Evolutionary conservation across 2,113 vertebrate genomes (phyloP).

Genomic region (Budorcas taxicolor): DNA sequence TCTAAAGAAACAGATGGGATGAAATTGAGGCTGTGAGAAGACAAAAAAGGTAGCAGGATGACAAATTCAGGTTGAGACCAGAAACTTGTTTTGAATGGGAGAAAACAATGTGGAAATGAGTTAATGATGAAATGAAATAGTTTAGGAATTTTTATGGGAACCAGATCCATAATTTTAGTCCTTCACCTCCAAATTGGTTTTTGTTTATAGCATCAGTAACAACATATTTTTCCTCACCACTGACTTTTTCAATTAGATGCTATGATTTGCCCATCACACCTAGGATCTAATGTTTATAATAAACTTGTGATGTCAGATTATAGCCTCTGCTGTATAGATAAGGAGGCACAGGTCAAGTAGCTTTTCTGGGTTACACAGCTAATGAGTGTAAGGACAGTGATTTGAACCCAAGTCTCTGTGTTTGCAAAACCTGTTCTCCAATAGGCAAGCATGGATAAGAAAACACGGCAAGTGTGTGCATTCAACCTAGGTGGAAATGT

Average conservation of each 20-base stretch:
- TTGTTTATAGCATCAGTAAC: background rate
- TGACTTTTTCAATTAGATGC: background rate
- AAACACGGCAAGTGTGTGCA: background rate
- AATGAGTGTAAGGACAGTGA: background rate
- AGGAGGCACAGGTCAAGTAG: background rate
- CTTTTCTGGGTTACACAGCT: background rate
- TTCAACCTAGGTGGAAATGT: conserved; percentile 7
- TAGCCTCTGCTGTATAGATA: background rate
- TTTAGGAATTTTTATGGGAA: background rate
- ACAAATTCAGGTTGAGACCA: background rate
- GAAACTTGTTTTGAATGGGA: background rate
- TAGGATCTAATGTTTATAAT: background rate
- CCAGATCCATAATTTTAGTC: background rate
- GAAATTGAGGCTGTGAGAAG: background rate
- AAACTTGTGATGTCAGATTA: background rate
- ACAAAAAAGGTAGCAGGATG: background rate
- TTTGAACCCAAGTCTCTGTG: background rate
- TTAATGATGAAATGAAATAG: background rate
- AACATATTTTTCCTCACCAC: background rate
- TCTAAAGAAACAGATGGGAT: background rate
- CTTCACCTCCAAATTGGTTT: background rate
- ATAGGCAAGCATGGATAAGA: background rate
- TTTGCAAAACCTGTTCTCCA: background rate
- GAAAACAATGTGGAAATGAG: background rate
- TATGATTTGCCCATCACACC: background rate